Base-by-base conservation (phyloP, 2,113 vertebrate genomes). In the Regulus satrapa region DNA sequence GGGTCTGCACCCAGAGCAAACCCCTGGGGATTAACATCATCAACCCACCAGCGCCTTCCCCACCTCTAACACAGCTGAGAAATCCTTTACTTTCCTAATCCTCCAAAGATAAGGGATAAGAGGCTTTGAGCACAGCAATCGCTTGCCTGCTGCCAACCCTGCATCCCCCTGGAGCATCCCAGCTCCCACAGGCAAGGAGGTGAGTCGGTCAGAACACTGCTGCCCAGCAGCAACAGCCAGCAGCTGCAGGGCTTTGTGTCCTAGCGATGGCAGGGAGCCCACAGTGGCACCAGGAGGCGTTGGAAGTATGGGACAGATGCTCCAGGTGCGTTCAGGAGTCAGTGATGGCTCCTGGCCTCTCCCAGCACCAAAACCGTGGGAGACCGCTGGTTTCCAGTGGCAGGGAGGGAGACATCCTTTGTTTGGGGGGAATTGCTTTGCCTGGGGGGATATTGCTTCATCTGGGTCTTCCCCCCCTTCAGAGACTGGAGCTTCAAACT, bases 221-320 rank as follows among this genome's bases (percentile, higher is more conserved):
- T 68, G 58, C 52, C 49, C 38, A n/a, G 68, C 52, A 72, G 43
- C 28, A 80, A 62, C 1, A 6, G 41, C 14, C 2, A 2, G 23
- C 1, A 2, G 14, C 25, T 31, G 31, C 61, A 66, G 38, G 4
- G 5, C 14, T 13, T n/a, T 43, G 62, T 72, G 72, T 20, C 23
- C 36, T 26, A 40, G 40, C 0, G 0, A 79, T 12, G 49, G 20
- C 1, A 0, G 69, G 25, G 38, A 92, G 64, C 24, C 0, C 0
- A 19, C 2, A 2, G 26, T 0, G 11, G 48, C 74, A 83, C n/a
- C 0, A 0, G 31, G 46, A 80, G 36, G 18, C 49, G n/a, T 13
- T 31, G 6, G 12, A 63, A 59, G 36, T 12, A 43, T 0, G 0
- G 28, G 20, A 10, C 0, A 1, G 66, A 52, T 73, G 45, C 36